phyloP scores from a whole-genome alignment of 92 coral and sea anemone genomes.

The Actinernus sp. region DNA sequence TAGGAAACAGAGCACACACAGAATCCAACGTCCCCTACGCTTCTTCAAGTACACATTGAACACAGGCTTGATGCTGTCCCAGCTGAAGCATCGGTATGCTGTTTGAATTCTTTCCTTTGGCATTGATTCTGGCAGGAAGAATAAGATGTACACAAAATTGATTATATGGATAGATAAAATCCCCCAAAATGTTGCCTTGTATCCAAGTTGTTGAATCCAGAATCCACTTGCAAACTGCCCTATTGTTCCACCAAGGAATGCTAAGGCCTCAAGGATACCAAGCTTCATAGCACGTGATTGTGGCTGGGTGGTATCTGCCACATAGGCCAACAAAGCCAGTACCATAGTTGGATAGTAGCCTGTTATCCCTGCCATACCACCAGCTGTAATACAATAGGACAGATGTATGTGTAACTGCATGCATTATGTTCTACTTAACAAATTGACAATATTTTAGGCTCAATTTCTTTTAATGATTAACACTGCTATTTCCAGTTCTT shows the following conservation, averaged over 20 bases:
- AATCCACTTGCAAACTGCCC: slow-evolving; percentile 87
- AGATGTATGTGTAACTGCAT: too few species aligned
- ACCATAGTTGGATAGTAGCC: slow-evolving; percentile 91
- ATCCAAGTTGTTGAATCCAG: slow-evolving; percentile 81
- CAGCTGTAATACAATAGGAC: too few species aligned
- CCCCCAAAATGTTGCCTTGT: slow-evolving; percentile 75
- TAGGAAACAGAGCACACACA: slow-evolving; percentile 51
- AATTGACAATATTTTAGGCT: too few species aligned
- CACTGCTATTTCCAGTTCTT: too few species aligned
- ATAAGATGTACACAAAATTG: slow-evolving; percentile 65
- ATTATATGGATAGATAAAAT: slow-evolving; percentile 70
- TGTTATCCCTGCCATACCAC: slow-evolving; percentile 67
- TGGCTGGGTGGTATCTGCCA: slow-evolving; percentile 81
- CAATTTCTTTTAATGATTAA: too few species aligned
- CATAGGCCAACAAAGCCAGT: slow-evolving; percentile 80
- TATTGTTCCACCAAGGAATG: slow-evolving; percentile 83
- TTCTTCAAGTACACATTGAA: slow-evolving; percentile 60
- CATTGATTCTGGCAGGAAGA: slow-evolving; percentile 86
- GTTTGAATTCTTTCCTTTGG: slow-evolving; percentile 19
- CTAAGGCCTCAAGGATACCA: slow-evolving; percentile 87
- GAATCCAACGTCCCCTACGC: slow-evolving; percentile 79
- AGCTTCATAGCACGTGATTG: slow-evolving; percentile 71
- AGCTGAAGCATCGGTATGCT: slow-evolving; percentile 36
- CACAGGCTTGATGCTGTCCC: slow-evolving; percentile 60
- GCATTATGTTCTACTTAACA: too few species aligned